Evolutionary conservation across 1,140 invertebrate species (phyloP).

Genomic region (Drosophila lini): DNA sequence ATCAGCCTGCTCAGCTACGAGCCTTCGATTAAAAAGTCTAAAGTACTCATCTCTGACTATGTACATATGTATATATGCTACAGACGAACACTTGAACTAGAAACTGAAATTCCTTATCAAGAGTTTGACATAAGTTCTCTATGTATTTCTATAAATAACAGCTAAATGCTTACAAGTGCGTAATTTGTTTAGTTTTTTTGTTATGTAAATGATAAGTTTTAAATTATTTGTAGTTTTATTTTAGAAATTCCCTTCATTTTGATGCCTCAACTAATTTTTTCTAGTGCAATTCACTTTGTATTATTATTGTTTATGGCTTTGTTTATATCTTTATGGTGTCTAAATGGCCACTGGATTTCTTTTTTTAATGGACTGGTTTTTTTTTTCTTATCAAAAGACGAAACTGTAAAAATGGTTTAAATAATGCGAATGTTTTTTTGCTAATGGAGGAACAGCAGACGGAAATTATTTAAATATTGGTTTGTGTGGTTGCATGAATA

Average conservation of each 20-base stretch:
- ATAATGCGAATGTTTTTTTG: conserved; percentile 19
- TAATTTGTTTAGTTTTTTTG: neutral
- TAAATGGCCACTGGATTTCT: conserved; percentile 40
- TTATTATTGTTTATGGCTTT: conserved; percentile 28
- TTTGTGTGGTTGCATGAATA: conserved; percentile 11
- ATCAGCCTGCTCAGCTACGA: conserved; percentile 28
- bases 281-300: conserved; percentile 10
- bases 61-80: conserved; percentile 7
- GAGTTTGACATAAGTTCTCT: conserved; percentile 1
- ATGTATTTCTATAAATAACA: conserved; percentile 7
- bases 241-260: no score
- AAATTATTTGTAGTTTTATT: neutral
- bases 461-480: conserved; percentile 38
- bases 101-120: conserved; percentile 56
- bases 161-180: conserved; percentile 5
- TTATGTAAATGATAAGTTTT: neutral
- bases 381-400: conserved; percentile 29
- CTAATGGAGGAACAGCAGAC: conserved; percentile 11
- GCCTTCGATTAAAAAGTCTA: conserved; percentile 48
- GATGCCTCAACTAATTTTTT: neutral
- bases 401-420: conserved; percentile 21
- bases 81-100: conserved; percentile 43
- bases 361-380: conserved; percentile 30
- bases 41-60: conserved; percentile 47
- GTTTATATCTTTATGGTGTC: conserved; percentile 40